Evolutionary conservation across 2,113 vertebrate species (phyloP), one percentile per base, ranked within the genome.

Genomic region (Paralichthys olivaceus): DNA sequence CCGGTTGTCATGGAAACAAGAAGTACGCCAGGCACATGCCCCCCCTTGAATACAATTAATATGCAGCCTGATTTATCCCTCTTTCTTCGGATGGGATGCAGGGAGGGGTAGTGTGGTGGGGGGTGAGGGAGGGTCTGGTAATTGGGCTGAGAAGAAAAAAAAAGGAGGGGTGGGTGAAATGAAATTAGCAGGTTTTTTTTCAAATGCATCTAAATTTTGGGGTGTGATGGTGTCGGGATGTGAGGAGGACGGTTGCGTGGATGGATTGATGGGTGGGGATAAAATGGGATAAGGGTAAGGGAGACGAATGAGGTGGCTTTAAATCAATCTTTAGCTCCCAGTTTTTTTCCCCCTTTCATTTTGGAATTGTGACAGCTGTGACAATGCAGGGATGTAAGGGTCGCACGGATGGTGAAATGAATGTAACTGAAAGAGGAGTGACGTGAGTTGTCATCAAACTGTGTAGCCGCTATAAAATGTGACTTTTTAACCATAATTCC

Each of bases 1-100:
- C 76, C 29, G 28, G 92, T 94, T 89, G 92, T 91, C 92, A 94
- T 93, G 89, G 93, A 93, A 93, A 94, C 93, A 81, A 85, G 87
- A 73, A 86, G 87, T 88, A 93, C 75, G 72, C 91, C 84, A 92
- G 64, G 81, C 89, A 90, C 89, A 83, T 86, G 71, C 69, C 70
- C 51, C 84, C 80, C 65, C 85, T 85, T 78, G 85, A 91, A 92
- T 85, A 82, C 86, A 92, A 92, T 93, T 91, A 93, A 92, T 87
- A 91, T 91, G 77, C 88, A 90, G 85, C 65, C 77, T 84, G 86
- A 92, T 92, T 89, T 89, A 92, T 90, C 75, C 79, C 28, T 75
- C 80, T 84, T 88, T 84, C 84, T 87, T 81, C 72, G 75, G 83
- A 72, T 43, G 65, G 68, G 70, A 75, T 80, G 75, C 51, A 43